phyloP scores from a whole-genome alignment of 2,888 invertebrate species.

The Ochlodes sylvanus region DNA sequence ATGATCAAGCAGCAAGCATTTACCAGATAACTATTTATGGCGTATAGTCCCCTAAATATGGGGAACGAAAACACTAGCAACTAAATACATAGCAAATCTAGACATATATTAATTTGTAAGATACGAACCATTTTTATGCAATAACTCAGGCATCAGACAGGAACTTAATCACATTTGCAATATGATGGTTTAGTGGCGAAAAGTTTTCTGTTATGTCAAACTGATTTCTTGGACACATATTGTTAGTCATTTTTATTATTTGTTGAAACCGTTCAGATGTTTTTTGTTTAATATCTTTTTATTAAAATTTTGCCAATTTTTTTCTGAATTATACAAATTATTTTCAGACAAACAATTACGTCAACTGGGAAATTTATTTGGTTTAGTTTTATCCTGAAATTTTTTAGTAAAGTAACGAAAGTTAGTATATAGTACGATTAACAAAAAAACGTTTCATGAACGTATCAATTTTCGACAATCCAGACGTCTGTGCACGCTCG shows the following conservation, averaged over 20 bases:
- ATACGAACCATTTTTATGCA: slow-evolving; percentile 39
- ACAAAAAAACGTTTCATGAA: too few relatives aligned
- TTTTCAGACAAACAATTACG: too few relatives aligned
- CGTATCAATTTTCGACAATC: too few relatives aligned
- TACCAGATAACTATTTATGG: slow-evolving; percentile 11
- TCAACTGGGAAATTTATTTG: too few relatives aligned
- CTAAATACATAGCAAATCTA: slow-evolving; percentile 35
- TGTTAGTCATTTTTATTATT: slow-evolving; percentile 25
- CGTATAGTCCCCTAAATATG: slow-evolving; percentile 1
- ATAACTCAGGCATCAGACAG: slow-evolving; percentile 38
- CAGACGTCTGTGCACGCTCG: too few relatives aligned
- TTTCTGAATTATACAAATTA: neutral
- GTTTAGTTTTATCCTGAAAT: too few relatives aligned
- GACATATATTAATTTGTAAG: slow-evolving; percentile 25
- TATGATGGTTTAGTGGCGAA: slow-evolving; percentile 30
- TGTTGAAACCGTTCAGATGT: slow-evolving; percentile 13
- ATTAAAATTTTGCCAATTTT: neutral
- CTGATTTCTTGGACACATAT: slow-evolving; percentile 31
- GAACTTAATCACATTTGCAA: slow-evolving; percentile 35
- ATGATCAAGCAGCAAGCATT: slow-evolving; percentile 18
- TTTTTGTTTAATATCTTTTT: neutral
- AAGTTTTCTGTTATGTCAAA: slow-evolving; percentile 24
- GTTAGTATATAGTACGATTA: too few relatives aligned
- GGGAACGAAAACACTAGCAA: slow-evolving; percentile 22
- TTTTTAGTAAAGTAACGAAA: too few relatives aligned